Percentiles rank a stretch among this genome's conserved stretches.
Evolutionary conservation across 2,888 invertebrate species (phyloP).

Genomic region (Microplitis deprimator): DNA sequence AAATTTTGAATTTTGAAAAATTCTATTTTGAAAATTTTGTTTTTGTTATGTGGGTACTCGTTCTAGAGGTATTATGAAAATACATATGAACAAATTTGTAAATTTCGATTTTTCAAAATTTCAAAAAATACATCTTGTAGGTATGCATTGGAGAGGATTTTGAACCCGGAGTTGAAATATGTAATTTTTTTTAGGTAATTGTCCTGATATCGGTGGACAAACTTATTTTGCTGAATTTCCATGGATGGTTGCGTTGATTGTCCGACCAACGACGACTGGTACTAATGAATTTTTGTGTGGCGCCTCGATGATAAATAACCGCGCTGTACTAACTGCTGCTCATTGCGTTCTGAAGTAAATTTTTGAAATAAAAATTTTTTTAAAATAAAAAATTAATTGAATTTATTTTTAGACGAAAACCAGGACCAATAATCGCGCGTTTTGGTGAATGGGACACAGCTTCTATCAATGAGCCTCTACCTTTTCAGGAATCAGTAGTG

Average conservation of each 20-base stretch:
- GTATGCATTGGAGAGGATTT: not conserved
- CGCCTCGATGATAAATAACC: conserved; percentile 83
- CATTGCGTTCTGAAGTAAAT: conserved; percentile 77
- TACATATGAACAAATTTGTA: no score
- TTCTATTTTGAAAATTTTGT: no score
- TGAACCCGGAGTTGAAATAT: not conserved
- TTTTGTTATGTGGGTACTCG: no score
- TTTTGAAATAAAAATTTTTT: not conserved
- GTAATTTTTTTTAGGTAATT: conserved; percentile 20
- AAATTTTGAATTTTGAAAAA: no score
- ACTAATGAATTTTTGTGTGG: conserved; percentile 78
- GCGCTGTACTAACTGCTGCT: conserved; percentile 84
- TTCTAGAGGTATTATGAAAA: no score
- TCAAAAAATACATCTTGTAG: not conserved
- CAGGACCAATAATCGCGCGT: conserved; percentile 73
- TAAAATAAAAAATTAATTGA: no score
- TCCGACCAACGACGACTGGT: conserved; percentile 67
- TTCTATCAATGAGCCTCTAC: conserved; percentile 77
- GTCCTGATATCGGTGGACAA: conserved; percentile 75
- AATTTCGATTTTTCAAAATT: no score
- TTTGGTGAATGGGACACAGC: conserved; percentile 88
- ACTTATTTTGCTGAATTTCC: conserved; percentile 85
- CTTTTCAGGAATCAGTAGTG: conserved; percentile 80
- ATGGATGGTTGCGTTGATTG: conserved; percentile 84
- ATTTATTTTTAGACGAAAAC: conserved; percentile 50